Evolutionary conservation across 2,888 invertebrate genomes (phyloP).

Genomic region (Chirona hameri): DNA sequence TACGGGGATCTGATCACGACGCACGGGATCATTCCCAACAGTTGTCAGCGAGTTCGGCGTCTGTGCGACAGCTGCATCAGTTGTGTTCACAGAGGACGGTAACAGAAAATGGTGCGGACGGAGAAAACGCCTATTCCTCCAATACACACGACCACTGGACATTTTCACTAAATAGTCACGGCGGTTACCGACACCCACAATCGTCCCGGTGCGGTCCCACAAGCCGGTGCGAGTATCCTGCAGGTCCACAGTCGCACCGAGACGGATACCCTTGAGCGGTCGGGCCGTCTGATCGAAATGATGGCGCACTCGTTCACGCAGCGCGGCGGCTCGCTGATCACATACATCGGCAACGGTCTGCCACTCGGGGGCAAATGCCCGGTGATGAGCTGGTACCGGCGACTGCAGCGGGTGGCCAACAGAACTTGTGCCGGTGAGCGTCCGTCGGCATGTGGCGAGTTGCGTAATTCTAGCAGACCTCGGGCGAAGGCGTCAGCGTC

Average conservation of each 20-base stretch:
- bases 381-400: constrained; percentile 13
- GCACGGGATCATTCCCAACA: too few relatives aligned
- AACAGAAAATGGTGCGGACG: too few relatives aligned
- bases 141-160: neutral
- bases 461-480: constrained; percentile 34
- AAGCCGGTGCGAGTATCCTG: neutral
- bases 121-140: neutral
- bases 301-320: neutral
- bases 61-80: too few relatives aligned
- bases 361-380: constrained; percentile 27
- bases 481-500: constrained; percentile 26
- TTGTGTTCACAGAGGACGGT: too few relatives aligned
- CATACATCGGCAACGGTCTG: constrained; percentile 5
- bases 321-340: neutral
- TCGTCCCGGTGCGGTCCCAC: neutral
- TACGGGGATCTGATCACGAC: too few relatives aligned
- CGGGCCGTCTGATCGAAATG: neutral
- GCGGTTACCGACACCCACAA: neutral
- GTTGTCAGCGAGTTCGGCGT: too few relatives aligned
- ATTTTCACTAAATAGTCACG: constrained; percentile 24
- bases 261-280: neutral
- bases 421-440: constrained; percentile 27
- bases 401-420: constrained; percentile 26
- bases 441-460: constrained; percentile 40
- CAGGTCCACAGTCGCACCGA: neutral